These are phyloP conservation scores for Rhynchomys soricoides DNA, from an alignment of 2,113 vertebrate genomes.

Conservation along the genomic window DNA sequence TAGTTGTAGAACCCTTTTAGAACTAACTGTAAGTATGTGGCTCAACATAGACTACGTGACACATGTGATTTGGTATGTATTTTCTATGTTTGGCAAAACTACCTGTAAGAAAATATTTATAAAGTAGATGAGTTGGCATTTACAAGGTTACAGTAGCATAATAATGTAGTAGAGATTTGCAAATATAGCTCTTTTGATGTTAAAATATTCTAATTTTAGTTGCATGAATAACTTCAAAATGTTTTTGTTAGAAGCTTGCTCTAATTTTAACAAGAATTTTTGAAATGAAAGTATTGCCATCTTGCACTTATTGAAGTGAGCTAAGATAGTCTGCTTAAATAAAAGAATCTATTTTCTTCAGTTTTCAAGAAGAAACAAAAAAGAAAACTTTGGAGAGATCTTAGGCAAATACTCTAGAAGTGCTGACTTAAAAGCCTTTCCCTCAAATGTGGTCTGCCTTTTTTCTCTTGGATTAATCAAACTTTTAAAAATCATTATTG, in stretches of 20 bases:
- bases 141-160: not conserved
- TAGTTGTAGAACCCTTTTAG: slow-evolving; percentile 13
- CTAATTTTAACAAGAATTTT: slow-evolving; percentile 29
- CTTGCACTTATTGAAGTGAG: not conserved
- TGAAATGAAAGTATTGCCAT: not conserved
- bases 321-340: not conserved
- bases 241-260: not conserved
- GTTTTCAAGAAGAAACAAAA: slow-evolving; percentile 37
- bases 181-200: slow-evolving; percentile 32
- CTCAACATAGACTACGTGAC: not conserved
- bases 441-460: not conserved
- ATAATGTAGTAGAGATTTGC: not conserved
- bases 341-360: slow-evolving; percentile 43
- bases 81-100: slow-evolving; percentile 18
- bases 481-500: slow-evolving; percentile 50
- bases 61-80: slow-evolving; percentile 39
- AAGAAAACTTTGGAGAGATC: not conserved
- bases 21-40: not conserved
- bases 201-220: slow-evolving; percentile 14
- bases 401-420: not conserved
- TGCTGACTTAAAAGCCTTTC: not conserved
- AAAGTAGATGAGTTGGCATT: not conserved
- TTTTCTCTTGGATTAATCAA: not conserved
- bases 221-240: slow-evolving; percentile 28
- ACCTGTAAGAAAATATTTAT: slow-evolving; percentile 25